Base-by-base conservation (phyloP, 2,888 invertebrate species). In the Philereme vetulata region DNA sequence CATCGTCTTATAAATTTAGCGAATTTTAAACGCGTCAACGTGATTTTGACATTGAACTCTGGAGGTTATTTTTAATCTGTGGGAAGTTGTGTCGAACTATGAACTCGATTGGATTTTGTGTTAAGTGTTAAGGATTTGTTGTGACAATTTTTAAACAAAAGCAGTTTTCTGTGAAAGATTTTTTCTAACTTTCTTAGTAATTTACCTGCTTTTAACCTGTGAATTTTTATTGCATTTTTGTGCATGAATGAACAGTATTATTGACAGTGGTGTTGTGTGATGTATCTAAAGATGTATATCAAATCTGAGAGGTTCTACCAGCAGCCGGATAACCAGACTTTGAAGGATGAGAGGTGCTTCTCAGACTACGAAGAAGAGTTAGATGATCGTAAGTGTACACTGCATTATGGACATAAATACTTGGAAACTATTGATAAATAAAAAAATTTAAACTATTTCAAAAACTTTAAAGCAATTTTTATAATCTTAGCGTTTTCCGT, bases 221-320 rank as follows among this genome's bases (percentile, higher is more conserved):
- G 21, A 21, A 32, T 55, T 60, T 50, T 51, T 36, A 21, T 35
- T 8, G 34, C 4, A 40, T 50, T 54, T 48, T 53, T 10, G 51
- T 62, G 59, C 32, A 61, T 59, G 42, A 40, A 66, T 68, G 68
- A 53, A 65, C 64, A 44, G 38, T 53, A 50, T 36, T 53, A 56
- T 60, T 56, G 51, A 59, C 48, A 55, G 58, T 62, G 42, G 50
- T 55, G 45, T 54, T 57, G 49, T 65, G 86, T 79, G 75, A 89
- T 91, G 90, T 90, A 86, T 83, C 74, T 90, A 34, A 88, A 90
- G 80, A 90, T 90, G 90, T 90, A 89, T 70, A 90, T 90, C 57
- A 90, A 90, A 78, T 85, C 90, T 62, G 90, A 91, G 70, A 80
- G 88, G 73, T 91, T 91, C 60, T 90, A 89, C 66, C 88, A 86